phyloP scores from a whole-genome alignment of 2,113 vertebrate genomes.

The Eonycteris spelaea region DNA sequence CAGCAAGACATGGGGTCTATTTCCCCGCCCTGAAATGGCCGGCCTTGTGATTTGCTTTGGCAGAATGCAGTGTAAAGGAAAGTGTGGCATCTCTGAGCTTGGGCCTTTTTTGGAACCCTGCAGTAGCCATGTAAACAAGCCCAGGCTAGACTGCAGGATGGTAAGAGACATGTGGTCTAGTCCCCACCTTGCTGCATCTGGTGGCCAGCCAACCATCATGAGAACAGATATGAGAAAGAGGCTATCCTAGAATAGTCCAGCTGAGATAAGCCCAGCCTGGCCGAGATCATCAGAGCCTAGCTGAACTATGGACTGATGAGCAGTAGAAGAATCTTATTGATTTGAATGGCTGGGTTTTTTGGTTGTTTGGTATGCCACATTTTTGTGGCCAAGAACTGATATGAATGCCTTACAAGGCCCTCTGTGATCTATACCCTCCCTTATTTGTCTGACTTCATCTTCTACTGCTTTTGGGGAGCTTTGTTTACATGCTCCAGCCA shows the following conservation, averaged over 20 bases:
- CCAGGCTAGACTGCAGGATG: not conserved
- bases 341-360: not conserved
- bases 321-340: not conserved
- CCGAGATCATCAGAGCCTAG: not conserved
- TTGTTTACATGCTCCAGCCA: not conserved
- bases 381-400: not conserved
- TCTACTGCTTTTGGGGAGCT: not conserved
- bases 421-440: not conserved
- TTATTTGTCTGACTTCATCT: not conserved
- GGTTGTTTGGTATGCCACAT: not conserved
- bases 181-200: not conserved
- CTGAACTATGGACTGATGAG: not conserved
- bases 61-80: not conserved
- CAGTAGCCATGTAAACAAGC: not conserved
- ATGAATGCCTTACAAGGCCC: not conserved
- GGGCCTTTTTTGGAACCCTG: not conserved
- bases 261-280: not conserved
- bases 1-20: not conserved
- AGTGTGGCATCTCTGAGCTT: not conserved
- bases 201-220: not conserved
- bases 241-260: not conserved
- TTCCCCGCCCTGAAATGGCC: not conserved
- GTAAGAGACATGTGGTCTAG: not conserved
- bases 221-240: not conserved
- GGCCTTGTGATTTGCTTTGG: not conserved